Conservation (phyloP, 1,140 invertebrate species). For the Elysia chlorotica region DNA sequence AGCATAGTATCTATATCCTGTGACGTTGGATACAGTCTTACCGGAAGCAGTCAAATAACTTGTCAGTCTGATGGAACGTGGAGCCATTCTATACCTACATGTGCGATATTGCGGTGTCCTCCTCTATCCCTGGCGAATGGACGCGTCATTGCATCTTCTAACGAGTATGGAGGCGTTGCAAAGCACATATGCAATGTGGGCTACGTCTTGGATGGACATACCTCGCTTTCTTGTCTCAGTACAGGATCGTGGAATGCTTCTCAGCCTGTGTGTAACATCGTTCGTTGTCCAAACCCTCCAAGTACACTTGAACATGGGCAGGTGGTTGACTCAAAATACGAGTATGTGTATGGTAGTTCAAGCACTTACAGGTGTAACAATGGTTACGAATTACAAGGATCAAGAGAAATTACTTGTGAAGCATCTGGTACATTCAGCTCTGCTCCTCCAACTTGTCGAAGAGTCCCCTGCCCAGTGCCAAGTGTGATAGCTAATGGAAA, state of each 20-base stretch:
- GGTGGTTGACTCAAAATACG: conserved; percentile 58
- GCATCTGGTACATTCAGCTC: conserved; percentile 36
- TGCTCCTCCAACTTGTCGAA: conserved; percentile 51
- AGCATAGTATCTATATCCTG: conserved; percentile 34
- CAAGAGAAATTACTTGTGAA: conserved; percentile 40
- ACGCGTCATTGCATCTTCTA: too few species aligned
- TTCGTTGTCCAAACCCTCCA: conserved; percentile 27
- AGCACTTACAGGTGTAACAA: conserved; percentile 37
- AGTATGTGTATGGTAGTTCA: conserved; percentile 12
- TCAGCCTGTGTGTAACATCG: conserved; percentile 77
- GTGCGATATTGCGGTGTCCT: too few species aligned
- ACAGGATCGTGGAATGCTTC: conserved; percentile 73
- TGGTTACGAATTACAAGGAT: conserved; percentile 53
- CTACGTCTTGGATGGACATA: conserved; percentile 66
- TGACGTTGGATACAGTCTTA: conserved; percentile 67
- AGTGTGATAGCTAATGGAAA: conserved; percentile 72
- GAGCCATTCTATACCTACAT: conserved; percentile 80
- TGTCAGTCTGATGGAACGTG: conserved; percentile 71
- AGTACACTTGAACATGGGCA: conserved; percentile 24
- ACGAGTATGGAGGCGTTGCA: too few species aligned
- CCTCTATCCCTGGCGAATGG: too few species aligned
- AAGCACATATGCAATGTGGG: too few species aligned
- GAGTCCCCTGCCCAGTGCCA: conserved; percentile 65
- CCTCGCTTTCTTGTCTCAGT: conserved; percentile 26
- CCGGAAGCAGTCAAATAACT: conserved; percentile 22